Conservation (phyloP, 2,113 vertebrate genomes). For the Sprattus sprattus region DNA sequence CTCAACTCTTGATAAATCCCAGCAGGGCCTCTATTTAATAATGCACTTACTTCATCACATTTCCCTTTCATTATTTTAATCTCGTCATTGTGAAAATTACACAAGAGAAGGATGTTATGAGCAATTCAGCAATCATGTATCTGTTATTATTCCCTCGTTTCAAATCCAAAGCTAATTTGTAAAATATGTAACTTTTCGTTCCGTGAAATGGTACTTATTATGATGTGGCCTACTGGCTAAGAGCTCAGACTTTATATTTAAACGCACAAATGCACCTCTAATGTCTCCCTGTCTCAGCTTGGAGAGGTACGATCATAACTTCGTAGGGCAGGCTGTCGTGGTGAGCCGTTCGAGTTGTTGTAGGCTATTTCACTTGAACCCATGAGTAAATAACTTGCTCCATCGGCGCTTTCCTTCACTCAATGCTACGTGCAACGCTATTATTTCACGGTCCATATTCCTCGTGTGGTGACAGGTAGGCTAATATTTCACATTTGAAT, state of each 20-base stretch:
- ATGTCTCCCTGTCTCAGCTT: not conserved
- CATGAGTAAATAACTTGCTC: not conserved
- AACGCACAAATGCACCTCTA: not conserved
- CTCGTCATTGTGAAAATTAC: constrained; percentile 6
- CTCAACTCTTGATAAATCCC: not conserved
- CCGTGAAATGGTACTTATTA: constrained; percentile 20
- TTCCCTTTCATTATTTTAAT: constrained; percentile 20
- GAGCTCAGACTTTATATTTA: not conserved
- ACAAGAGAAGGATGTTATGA: constrained; percentile 11
- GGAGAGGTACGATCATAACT: not conserved
- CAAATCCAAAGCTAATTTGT: constrained; percentile 26
- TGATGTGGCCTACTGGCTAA: constrained; percentile 4
- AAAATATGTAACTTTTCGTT: constrained; percentile 22
- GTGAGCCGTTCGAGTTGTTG: not conserved
- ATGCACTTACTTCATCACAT: constrained; percentile 34
- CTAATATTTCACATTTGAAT: not conserved
- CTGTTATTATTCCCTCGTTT: constrained; percentile 24
- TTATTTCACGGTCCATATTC: not conserved
- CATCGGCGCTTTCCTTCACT: not conserved
- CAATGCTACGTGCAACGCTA: not conserved
- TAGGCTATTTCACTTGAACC: not conserved
- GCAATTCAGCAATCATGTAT: constrained; percentile 6
- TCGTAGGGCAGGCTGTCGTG: not conserved
- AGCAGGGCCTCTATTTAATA: constrained; percentile 15
- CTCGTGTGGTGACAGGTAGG: not conserved